A percentile compares a stretch with the other conserved stretches of the same genome.
Evolutionary conservation across 2,113 vertebrate species (phyloP).

Genomic region (Pitta sordida): DNA sequence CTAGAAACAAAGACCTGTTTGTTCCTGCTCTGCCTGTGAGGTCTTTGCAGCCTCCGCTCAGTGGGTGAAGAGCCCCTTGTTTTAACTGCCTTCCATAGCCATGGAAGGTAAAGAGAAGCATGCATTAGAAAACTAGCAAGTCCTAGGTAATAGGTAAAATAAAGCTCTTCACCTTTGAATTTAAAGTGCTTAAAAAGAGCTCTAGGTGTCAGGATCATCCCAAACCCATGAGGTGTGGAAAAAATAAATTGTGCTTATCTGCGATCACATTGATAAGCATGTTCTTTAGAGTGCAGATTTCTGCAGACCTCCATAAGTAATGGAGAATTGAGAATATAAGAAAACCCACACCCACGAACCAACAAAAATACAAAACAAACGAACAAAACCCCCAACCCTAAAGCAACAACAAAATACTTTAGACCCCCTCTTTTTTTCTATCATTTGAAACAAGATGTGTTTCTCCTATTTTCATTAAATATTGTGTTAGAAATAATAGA

Average conservation of each 20-base stretch:
- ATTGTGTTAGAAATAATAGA: neutral
- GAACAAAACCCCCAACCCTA: neutral
- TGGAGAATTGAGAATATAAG: neutral
- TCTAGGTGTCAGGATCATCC: neutral
- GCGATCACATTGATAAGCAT: neutral
- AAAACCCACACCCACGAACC: neutral
- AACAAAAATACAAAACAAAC: neutral
- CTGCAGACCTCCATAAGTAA: neutral
- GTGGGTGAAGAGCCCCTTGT: conserved; percentile 59
- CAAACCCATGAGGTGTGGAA: neutral
- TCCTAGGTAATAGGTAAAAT: neutral
- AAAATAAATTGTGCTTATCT: neutral
- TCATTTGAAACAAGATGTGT: neutral
- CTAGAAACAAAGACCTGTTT: conserved; percentile 74
- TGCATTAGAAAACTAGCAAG: conserved; percentile 21
- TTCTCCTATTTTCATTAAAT: neutral
- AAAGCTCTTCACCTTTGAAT: neutral
- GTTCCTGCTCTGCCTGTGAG: conserved; percentile 75
- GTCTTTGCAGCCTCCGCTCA: conserved; percentile 54
- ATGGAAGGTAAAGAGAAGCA: conserved; percentile 46
- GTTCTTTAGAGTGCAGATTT: neutral
- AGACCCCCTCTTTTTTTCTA: neutral
- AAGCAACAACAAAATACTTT: neutral
- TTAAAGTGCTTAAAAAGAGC: neutral
- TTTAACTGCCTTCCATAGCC: conserved; percentile 53